Conservation (phyloP, 2,113 vertebrate genomes). For the Delphinus delphis region DNA sequence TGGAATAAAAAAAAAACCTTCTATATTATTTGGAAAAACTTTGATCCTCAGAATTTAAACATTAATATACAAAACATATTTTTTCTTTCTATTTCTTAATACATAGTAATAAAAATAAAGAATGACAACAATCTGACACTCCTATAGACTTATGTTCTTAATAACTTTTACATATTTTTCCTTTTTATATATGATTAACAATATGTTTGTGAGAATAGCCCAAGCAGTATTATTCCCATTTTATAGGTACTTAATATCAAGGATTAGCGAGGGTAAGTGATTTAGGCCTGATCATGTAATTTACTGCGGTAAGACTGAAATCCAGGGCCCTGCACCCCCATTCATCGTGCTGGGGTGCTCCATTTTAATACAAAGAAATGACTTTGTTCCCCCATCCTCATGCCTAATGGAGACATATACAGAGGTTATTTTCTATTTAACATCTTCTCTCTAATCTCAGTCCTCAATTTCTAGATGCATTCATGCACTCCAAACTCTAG, state of each 20-base stretch:
- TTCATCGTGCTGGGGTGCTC: too few species aligned
- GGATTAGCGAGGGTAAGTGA: not conserved
- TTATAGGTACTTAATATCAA: not conserved
- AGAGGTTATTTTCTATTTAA: not conserved
- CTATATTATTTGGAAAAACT: not conserved
- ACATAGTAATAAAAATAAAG: not conserved
- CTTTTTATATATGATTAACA: not conserved
- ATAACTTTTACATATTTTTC: not conserved
- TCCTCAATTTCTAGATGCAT: not conserved
- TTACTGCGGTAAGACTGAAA: not conserved
- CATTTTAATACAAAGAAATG: not conserved
- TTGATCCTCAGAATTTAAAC: not conserved
- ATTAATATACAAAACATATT: not conserved
- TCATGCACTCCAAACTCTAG: not conserved
- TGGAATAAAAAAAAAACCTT: not conserved
- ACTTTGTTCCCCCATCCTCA: not conserved
- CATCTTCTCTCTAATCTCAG: not conserved
- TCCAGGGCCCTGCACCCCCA: not conserved
- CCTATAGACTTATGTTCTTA: not conserved
- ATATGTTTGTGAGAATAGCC: not conserved
- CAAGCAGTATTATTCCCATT: not conserved
- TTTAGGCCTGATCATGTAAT: not conserved
- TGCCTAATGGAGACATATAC: not conserved
- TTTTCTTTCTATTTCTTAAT: not conserved
- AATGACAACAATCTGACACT: not conserved